Conservation (phyloP, 2,888 invertebrate species). For the Poecilus cupreus region DNA sequence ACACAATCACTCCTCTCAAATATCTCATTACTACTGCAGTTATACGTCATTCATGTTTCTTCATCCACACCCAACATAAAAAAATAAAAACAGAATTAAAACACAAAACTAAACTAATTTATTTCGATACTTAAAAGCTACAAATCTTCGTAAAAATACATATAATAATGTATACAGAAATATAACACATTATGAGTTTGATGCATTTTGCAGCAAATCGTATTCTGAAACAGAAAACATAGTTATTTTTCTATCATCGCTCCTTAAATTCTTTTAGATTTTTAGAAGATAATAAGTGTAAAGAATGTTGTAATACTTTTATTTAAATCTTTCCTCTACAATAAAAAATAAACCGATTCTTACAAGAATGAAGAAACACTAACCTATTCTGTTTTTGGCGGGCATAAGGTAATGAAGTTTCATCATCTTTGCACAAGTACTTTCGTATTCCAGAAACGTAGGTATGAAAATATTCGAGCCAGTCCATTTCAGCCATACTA, state of each 20-base stretch:
- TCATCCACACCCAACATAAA: too few species aligned
- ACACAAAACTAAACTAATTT: background rate
- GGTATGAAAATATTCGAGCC: conserved; percentile 81
- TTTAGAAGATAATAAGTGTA: too few species aligned
- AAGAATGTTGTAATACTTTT: too few species aligned
- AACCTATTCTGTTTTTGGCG: conserved; percentile 21
- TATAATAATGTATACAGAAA: background rate
- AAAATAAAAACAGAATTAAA: background rate
- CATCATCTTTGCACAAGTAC: conserved; percentile 86
- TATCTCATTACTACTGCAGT: too few species aligned
- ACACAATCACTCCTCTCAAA: too few species aligned
- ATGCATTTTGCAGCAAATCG: conserved; percentile 10
- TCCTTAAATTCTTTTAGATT: too few species aligned
- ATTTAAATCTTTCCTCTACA: background rate
- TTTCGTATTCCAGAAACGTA: conserved; percentile 84
- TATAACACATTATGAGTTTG: conserved; percentile 23
- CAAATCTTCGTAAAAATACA: background rate
- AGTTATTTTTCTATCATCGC: too few species aligned
- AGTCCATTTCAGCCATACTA: conserved; percentile 81
- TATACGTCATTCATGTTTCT: too few species aligned
- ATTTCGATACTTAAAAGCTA: background rate
- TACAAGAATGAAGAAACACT: background rate
- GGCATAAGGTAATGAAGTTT: conserved; percentile 79
- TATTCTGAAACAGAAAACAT: background rate
- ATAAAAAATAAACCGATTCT: background rate